Percentiles rank a stretch among this genome's conserved stretches.
Conservation (phyloP, 1,140 invertebrate species). For the Pogonomyrmex californicus region DNA sequence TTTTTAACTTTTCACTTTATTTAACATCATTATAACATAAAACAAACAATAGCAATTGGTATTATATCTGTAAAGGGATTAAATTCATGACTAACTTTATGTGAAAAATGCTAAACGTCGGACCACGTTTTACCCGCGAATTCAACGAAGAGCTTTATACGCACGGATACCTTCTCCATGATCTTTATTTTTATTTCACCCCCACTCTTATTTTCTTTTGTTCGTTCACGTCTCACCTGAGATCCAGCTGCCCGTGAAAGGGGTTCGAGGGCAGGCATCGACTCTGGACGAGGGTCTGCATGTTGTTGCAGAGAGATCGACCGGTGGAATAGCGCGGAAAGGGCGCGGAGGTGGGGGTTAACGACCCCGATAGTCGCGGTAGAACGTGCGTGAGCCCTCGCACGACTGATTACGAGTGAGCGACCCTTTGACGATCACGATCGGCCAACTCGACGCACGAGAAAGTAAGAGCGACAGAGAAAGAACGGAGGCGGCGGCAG, state of each 20-base stretch:
- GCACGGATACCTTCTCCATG: slow-evolving; percentile 66
- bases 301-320: slow-evolving; percentile 73
- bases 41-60: neutral
- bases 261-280: slow-evolving; percentile 65
- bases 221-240: slow-evolving; percentile 73
- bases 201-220: slow-evolving; percentile 64
- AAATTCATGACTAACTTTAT: neutral
- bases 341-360: slow-evolving; percentile 69
- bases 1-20: neutral
- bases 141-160: slow-evolving; percentile 62
- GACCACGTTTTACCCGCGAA: slow-evolving; percentile 54
- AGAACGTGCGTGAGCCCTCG: slow-evolving; percentile 80
- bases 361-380: slow-evolving; percentile 79
- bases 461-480: slow-evolving; percentile 49
- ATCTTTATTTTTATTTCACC: slow-evolving; percentile 70
- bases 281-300: slow-evolving; percentile 68
- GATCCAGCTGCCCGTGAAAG: slow-evolving; percentile 73
- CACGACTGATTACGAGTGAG: slow-evolving; percentile 80
- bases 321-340: slow-evolving; percentile 60
- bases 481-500: slow-evolving; percentile 41
- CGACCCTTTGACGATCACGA: slow-evolving; percentile 81
- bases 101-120: slow-evolving; percentile 57
- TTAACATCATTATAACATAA: neutral
- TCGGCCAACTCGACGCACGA: slow-evolving; percentile 71
- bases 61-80: neutral